Conservation (phyloP, 2,888 invertebrate genomes). For the Mantis religiosa region DNA sequence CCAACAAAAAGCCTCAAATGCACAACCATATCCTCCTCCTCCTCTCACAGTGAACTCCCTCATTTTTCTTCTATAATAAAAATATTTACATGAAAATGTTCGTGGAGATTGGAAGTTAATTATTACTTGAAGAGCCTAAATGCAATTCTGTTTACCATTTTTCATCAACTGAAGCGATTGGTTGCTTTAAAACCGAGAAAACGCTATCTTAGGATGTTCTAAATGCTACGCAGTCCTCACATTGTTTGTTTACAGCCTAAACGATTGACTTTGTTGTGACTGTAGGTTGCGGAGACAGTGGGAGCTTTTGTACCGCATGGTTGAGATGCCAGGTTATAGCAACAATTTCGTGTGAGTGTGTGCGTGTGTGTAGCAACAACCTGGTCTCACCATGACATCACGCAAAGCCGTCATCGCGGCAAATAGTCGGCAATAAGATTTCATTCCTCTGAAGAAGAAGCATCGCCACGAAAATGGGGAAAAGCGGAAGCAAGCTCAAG, state of each 20-base stretch:
- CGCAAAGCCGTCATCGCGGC: neutral
- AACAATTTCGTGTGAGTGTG: neutral
- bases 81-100: too few relatives aligned
- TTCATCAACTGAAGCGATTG: too few relatives aligned
- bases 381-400: neutral
- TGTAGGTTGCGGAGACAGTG: neutral
- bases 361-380: neutral
- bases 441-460: neutral
- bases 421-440: neutral
- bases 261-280: neutral
- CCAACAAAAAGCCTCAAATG: too few relatives aligned
- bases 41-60: too few relatives aligned
- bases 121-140: too few relatives aligned
- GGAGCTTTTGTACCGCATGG: neutral
- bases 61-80: too few relatives aligned
- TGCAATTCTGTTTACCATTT: too few relatives aligned
- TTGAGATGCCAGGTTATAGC: neutral
- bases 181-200: too few relatives aligned
- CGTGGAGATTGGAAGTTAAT: too few relatives aligned
- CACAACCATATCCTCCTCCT: too few relatives aligned
- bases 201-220: neutral
- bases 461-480: conserved; percentile 16
- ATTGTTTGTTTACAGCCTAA: neutral
- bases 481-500: conserved; percentile 25
- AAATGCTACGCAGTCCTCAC: neutral